A percentile compares a stretch with the other conserved stretches of the same genome.
Evolutionary conservation across 2,797 vertebrate genomes (phyloP).

Genomic region (Scolopax rusticola): DNA sequence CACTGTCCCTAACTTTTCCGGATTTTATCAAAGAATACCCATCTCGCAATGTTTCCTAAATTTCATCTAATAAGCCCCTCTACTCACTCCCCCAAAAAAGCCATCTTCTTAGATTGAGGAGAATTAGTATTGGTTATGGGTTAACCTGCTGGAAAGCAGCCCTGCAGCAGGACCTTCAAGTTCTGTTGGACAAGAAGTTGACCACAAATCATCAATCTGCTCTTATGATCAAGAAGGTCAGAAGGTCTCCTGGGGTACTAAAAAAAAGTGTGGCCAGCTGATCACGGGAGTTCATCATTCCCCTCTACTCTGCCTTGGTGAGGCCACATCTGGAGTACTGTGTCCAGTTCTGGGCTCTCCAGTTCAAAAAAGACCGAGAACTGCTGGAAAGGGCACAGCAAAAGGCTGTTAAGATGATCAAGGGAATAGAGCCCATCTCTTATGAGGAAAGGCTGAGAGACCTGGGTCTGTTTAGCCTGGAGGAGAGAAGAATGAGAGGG

Average conservation of each 20-base stretch:
- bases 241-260: too few species aligned
- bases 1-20: neutral
- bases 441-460: too few species aligned
- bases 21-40: neutral
- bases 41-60: neutral
- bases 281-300: neutral
- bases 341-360: too few species aligned
- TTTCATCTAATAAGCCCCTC: neutral
- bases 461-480: too few species aligned
- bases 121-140: neutral
- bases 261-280: neutral
- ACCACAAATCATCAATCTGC: neutral
- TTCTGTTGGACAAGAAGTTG: neutral
- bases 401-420: too few species aligned
- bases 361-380: too few species aligned
- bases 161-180: too few species aligned
- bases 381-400: too few species aligned
- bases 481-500: too few species aligned
- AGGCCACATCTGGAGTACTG: neutral
- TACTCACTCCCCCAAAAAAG: too few species aligned
- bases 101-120: neutral
- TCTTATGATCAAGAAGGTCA: neutral
- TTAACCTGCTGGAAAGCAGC: neutral
- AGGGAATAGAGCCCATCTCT: too few species aligned
- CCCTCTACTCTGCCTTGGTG: neutral